A percentile compares a stretch with the other conserved stretches of the same genome.
These are phyloP conservation scores for Cancer borealis DNA, from an alignment of 2,888 invertebrate species.

Conservation along the genomic window DNA sequence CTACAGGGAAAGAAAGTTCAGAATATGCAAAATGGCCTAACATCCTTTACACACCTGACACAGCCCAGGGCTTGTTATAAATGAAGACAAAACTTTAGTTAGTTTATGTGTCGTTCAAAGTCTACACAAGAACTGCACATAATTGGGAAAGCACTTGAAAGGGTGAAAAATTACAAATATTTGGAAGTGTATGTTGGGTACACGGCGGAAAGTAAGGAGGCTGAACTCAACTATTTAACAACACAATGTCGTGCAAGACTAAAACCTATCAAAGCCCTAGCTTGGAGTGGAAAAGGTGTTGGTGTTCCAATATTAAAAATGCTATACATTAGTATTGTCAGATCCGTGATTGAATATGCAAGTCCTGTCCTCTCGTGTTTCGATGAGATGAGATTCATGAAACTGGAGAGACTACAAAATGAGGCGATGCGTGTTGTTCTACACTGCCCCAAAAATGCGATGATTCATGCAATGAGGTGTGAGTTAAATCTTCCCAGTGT, in stretches of 20 bases:
- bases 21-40: not conserved
- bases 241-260: not conserved
- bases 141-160: slow-evolving; percentile 35
- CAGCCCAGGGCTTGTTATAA: not conserved
- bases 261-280: not conserved
- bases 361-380: not conserved
- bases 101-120: not conserved
- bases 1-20: not conserved
- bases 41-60: not conserved
- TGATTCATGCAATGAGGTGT: no score
- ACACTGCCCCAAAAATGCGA: no score
- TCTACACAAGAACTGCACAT: not conserved
- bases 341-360: slow-evolving; percentile 35
- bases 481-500: no score
- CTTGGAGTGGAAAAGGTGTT: not conserved
- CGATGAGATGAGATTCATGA: not conserved
- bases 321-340: not conserved
- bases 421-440: no score
- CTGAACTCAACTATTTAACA: not conserved
- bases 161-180: slow-evolving; percentile 43
- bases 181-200: not conserved
- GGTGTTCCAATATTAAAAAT: not conserved
- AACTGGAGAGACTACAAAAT: no score
- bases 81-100: slow-evolving; percentile 53
- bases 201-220: not conserved